Conservation (phyloP, 2,888 invertebrate genomes). For the Dolichopus griseipennis region DNA sequence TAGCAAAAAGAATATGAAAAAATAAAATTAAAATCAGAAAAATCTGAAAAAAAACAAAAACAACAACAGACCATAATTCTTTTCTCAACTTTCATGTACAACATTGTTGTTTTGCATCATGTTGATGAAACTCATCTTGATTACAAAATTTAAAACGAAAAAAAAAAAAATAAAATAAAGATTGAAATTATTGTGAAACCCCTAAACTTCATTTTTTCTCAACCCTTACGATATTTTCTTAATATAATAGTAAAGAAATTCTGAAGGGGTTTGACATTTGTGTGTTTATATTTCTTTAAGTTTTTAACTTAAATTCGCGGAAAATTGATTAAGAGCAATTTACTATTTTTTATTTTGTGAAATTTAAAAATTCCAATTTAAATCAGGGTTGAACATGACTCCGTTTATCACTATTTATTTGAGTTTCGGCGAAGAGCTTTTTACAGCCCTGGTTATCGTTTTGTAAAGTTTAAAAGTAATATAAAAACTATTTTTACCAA, state of each 20-base stretch:
- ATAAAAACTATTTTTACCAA: too few relatives aligned
- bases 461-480: too few relatives aligned
- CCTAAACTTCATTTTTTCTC: neutral
- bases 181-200: neutral
- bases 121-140: neutral
- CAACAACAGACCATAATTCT: neutral
- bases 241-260: too few relatives aligned
- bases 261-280: neutral
- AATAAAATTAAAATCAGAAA: neutral
- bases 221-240: neutral
- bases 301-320: too few relatives aligned
- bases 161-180: neutral
- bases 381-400: too few relatives aligned
- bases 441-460: too few relatives aligned
- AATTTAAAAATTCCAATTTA: too few relatives aligned
- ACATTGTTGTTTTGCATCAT: constrained; percentile 2
- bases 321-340: too few relatives aligned
- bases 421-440: too few relatives aligned
- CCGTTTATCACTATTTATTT: too few relatives aligned
- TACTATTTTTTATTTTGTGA: too few relatives aligned
- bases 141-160: neutral
- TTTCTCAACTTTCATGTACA: constrained; percentile 2
- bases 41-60: neutral
- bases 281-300: too few relatives aligned
- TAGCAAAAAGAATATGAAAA: neutral